These are phyloP conservation scores for Bombus waltoni DNA, from an alignment of 1,140 invertebrate genomes.

Conservation along the genomic window DNA sequence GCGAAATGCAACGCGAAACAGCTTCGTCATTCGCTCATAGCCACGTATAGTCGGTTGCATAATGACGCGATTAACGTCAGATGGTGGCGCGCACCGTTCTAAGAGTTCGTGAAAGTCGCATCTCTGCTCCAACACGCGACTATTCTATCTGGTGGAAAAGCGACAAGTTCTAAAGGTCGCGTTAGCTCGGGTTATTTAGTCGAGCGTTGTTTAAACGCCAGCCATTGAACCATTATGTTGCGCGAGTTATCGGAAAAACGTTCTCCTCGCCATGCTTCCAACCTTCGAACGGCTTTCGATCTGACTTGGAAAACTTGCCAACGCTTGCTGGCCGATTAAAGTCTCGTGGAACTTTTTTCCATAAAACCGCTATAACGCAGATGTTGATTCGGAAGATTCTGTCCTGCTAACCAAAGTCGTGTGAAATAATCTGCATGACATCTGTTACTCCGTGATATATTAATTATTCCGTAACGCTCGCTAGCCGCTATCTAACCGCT, in stretches of 20 bases:
- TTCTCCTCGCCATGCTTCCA: neutral
- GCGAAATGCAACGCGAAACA: neutral
- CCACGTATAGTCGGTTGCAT: slow-evolving; percentile 25
- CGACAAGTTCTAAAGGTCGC: slow-evolving; percentile 35
- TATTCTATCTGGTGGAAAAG: neutral
- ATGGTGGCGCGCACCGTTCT: slow-evolving; percentile 8
- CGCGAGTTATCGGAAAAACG: slow-evolving; percentile 5
- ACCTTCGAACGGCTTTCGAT: too few species aligned
- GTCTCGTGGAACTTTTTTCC: neutral
- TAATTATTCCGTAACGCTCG: too few species aligned
- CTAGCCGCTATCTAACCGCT: too few species aligned
- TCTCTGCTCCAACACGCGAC: slow-evolving; percentile 6
- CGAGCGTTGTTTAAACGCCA: slow-evolving; percentile 8
- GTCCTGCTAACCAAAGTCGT: too few species aligned
- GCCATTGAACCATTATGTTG: neutral
- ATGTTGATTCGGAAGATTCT: neutral
- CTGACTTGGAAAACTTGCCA: too few species aligned
- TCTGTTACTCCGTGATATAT: too few species aligned
- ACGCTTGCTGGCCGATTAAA: neutral
- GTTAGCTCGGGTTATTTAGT: neutral
- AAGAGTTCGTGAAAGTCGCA: slow-evolving; percentile 50
- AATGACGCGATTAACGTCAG: slow-evolving; percentile 34
- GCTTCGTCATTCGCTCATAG: neutral
- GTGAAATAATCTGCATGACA: too few species aligned
- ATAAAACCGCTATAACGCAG: too few species aligned